phyloP scores from a whole-genome alignment of 2,113 vertebrate genomes.

The Chaenogobius annularis region DNA sequence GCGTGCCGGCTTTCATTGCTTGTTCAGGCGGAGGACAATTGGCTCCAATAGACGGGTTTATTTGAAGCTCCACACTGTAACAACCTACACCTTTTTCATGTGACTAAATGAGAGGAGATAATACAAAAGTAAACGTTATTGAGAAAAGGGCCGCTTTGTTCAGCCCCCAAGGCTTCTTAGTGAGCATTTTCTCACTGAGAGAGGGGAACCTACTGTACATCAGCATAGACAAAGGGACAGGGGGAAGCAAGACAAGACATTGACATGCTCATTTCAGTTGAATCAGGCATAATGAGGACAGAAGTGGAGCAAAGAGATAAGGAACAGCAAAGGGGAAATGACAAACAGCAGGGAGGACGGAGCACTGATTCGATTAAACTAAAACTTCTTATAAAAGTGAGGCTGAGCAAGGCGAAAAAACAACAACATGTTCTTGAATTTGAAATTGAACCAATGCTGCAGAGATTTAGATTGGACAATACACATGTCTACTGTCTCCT shows the following conservation, averaged over 20 bases:
- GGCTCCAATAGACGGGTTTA: slow-evolving; percentile 41
- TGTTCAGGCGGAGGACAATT: slow-evolving; percentile 40
- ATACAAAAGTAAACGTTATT: slow-evolving; percentile 41
- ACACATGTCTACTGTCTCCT: neutral
- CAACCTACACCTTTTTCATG: slow-evolving; percentile 50
- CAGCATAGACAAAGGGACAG: slow-evolving; percentile 24
- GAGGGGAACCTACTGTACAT: slow-evolving; percentile 35
- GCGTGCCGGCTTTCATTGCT: slow-evolving; percentile 42
- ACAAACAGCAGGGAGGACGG: slow-evolving; percentile 53
- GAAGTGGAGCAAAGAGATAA: slow-evolving; percentile 51
- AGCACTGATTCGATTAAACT: slow-evolving; percentile 48
- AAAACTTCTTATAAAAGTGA: slow-evolving; percentile 46
- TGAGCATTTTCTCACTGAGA: slow-evolving; percentile 35
- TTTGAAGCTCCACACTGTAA: slow-evolving; percentile 47
- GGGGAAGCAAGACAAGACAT: slow-evolving; percentile 25
- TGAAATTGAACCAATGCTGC: neutral
- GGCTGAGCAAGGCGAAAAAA: slow-evolving; percentile 24
- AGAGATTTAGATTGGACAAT: neutral
- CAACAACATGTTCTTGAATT: slow-evolving; percentile 2
- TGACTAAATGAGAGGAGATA: slow-evolving; percentile 47
- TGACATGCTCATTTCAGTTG: slow-evolving; percentile 46
- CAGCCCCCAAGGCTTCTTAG: slow-evolving; percentile 9
- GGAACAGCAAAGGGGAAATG: slow-evolving; percentile 52
- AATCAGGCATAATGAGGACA: slow-evolving; percentile 52
- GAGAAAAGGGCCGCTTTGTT: slow-evolving; percentile 46